These are phyloP conservation scores for Acipenser oxyrinchus DNA, from an alignment of 2,797 vertebrate genomes.

Conservation along the genomic window DNA sequence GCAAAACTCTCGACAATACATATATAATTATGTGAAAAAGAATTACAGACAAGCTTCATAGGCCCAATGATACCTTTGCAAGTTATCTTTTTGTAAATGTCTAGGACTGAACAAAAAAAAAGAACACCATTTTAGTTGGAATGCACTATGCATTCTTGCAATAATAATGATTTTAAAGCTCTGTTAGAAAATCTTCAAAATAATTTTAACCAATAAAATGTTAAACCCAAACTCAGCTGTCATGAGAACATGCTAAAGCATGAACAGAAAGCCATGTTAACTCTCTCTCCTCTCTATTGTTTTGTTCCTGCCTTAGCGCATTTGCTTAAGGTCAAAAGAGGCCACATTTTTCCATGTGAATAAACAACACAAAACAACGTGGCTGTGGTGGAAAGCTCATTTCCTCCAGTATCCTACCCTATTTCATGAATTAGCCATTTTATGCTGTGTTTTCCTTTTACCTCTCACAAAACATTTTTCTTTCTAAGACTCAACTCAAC, in stretches of 20 bases:
- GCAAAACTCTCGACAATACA: conserved; percentile 52
- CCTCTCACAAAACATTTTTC: too few species aligned
- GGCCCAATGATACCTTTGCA: conserved; percentile 43
- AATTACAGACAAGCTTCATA: conserved; percentile 37
- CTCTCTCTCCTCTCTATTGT: too few species aligned
- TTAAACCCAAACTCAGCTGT: conserved; percentile 22
- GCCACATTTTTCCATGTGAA: not conserved
- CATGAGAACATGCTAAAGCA: too few species aligned
- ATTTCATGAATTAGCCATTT: too few species aligned
- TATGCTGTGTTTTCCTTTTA: too few species aligned
- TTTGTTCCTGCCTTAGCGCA: too few species aligned
- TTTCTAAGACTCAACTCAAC: too few species aligned
- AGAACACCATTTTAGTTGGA: conserved; percentile 14
- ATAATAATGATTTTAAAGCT: too few species aligned
- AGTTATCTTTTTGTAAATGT: conserved; percentile 40
- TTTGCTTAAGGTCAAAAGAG: too few species aligned
- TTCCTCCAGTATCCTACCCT: conserved; percentile 18
- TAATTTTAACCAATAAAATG: conserved; percentile 29
- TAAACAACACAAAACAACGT: conserved; percentile 26
- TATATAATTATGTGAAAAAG: conserved; percentile 56
- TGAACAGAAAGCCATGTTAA: too few species aligned
- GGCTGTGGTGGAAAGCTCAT: conserved; percentile 42
- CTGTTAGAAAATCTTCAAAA: conserved; percentile 17
- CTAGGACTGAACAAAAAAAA: conserved; percentile 36
- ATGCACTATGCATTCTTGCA: too few species aligned